Evolutionary conservation across 2,888 invertebrate species (phyloP), one percentile per base, ranked within the genome.

Genomic region (Norana najaformis): DNA sequence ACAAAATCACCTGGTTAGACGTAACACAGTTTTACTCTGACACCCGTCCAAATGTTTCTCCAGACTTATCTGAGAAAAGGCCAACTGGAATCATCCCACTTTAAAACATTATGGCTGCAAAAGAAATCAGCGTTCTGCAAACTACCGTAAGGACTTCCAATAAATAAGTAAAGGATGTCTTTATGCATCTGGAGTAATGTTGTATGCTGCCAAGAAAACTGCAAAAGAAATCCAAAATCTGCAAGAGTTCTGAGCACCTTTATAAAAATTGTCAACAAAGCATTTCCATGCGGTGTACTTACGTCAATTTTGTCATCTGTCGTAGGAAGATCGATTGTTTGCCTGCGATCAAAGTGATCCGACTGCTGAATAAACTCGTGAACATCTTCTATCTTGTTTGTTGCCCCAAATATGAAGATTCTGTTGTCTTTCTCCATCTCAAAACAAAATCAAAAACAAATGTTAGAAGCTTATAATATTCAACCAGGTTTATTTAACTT

Each of bases 341-440:
- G 85, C 5, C 35, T 37, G 37, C 34, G 8, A 13, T 37, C 37
- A 23, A 85, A 36, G 36, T n/a, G 37, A 23, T 16, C 16, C 34
- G 85, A 14, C 36, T n/a, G 30, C 20, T 35, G 36, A 37, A 85
- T 35, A 8, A 20, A 35, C 11, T 85, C 34, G 36, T 85, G 11
- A 14, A 85, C 85, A 8, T 85, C 34, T 23, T 85, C 85, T 85
- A 35, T 85, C 16, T 85, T 85, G 36, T 85, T 85, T 8, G 85
- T 85, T 36, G 85, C 85, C 6, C 85, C 85, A 85, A 85, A 85
- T 37, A 85, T 37, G 36, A 85, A 85, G 23, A 69, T 69, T 69
- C 69, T 69, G 69, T 69, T 13, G 5, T 69, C 69, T 1, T n/a
- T 1, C 11, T 69, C n/a, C n/a, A 69, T 16, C 69, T 69, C 0